Evolutionary conservation across 2,113 vertebrate genomes (phyloP).

Genomic region (Mionectes macconnelli): DNA sequence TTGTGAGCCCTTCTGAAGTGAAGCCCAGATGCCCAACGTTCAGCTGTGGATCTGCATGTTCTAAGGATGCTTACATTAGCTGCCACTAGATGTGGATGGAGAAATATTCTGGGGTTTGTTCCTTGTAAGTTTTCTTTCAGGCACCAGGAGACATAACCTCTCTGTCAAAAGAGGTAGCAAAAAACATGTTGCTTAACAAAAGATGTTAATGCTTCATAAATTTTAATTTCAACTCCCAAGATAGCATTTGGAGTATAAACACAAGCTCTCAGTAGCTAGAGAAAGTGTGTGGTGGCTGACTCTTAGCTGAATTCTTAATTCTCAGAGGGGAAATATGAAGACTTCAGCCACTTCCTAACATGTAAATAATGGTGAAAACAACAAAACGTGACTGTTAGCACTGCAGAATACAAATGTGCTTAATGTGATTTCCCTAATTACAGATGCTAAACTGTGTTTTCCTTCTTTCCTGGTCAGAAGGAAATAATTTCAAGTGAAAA

Average conservation of each 20-base stretch:
- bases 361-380: neutral
- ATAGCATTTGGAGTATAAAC: neutral
- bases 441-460: neutral
- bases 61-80: neutral
- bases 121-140: neutral
- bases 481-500: neutral
- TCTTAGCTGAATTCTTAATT: neutral
- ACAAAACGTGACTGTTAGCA: neutral
- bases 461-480: neutral
- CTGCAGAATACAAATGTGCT: neutral
- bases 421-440: neutral
- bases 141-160: neutral
- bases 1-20: neutral
- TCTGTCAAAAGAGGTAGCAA: neutral
- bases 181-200: neutral
- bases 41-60: fast-evolving
- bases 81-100: neutral
- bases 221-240: neutral
- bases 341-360: neutral
- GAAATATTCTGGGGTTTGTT: neutral
- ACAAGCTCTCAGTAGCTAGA: neutral
- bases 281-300: neutral
- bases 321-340: neutral
- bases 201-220: neutral
- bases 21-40: neutral